phyloP scores from a whole-genome alignment of 2,888 invertebrate species.

The Erpobdella octoculata region DNA sequence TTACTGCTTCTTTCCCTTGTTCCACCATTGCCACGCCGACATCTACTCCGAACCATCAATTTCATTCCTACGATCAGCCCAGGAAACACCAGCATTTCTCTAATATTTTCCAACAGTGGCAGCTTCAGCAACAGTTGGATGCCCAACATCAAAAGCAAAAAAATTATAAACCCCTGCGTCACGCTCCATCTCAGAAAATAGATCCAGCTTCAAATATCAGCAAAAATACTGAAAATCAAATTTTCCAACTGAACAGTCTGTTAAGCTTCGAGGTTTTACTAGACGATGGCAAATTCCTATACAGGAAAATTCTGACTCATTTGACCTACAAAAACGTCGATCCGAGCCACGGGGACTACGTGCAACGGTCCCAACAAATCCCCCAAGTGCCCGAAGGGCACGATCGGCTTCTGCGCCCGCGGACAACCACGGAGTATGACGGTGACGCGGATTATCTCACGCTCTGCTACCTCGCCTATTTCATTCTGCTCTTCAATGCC shows the following conservation, averaged over 20 bases:
- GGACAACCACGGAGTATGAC: too few relatives aligned
- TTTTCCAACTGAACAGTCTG: not conserved
- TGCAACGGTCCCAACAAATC: too few relatives aligned
- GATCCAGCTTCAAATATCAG: too few relatives aligned
- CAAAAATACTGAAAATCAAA: not conserved
- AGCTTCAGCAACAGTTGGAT: not conserved
- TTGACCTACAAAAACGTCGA: conserved; percentile 8
- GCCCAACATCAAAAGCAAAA: not conserved
- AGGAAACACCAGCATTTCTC: not conserved
- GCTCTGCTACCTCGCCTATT: too few relatives aligned
- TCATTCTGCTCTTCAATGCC: too few relatives aligned
- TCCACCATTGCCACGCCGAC: not conserved
- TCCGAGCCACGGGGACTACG: too few relatives aligned
- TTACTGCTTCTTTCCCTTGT: not conserved
- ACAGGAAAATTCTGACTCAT: not conserved
- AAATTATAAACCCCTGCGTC: not conserved
- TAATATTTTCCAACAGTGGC: not conserved
- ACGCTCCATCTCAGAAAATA: too few relatives aligned
- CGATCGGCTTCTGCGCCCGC: too few relatives aligned
- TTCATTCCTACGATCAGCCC: not conserved
- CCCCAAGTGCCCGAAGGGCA: too few relatives aligned
- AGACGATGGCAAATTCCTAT: not conserved
- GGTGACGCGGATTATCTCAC: too few relatives aligned
- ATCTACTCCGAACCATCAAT: not conserved
- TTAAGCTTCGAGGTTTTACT: not conserved